Percentiles rank a stretch among this genome's conserved stretches.
These are phyloP conservation scores for Lepidocolaptes lacrymiger DNA, from an alignment of 2,797 vertebrate species.

Conservation along the genomic window DNA sequence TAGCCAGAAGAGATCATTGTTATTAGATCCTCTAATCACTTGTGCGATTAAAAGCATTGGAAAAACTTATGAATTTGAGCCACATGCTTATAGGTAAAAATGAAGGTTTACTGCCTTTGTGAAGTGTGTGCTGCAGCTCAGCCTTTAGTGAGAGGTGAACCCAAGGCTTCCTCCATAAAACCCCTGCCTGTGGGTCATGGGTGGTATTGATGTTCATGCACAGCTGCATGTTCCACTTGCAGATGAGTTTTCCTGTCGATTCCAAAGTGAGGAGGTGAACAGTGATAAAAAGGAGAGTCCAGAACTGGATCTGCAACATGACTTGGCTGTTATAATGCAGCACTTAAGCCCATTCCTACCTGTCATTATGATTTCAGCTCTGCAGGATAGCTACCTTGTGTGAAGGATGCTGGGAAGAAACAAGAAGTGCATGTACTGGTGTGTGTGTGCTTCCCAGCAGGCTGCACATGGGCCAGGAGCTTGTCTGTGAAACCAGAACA, in stretches of 20 bases:
- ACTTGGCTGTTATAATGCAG: not conserved
- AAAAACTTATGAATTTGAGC: not conserved
- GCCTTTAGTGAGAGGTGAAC: not conserved
- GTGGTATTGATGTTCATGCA: not conserved
- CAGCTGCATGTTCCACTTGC: not conserved
- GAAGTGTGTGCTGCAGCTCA: not conserved
- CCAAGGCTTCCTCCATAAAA: not conserved
- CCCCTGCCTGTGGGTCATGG: not conserved
- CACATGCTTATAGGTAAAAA: not conserved
- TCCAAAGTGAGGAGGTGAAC: fast-evolving
- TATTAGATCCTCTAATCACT: not conserved
- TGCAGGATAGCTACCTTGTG: not conserved
- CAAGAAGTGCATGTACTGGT: fast-evolving
- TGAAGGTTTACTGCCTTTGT: not conserved
- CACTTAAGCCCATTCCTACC: not conserved
- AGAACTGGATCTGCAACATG: not conserved
- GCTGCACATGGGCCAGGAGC: not conserved
- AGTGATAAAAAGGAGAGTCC: not conserved
- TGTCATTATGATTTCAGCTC: not conserved
- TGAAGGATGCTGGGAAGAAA: not conserved
- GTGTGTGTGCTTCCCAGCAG: not conserved
- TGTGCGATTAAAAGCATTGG: conserved; percentile 1
- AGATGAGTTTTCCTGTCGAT: not conserved
- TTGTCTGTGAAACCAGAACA: not conserved
- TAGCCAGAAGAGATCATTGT: not conserved